Evolutionary conservation across 2,888 invertebrate species (phyloP).

Genomic region (Eumacrocentrus americanus): DNA sequence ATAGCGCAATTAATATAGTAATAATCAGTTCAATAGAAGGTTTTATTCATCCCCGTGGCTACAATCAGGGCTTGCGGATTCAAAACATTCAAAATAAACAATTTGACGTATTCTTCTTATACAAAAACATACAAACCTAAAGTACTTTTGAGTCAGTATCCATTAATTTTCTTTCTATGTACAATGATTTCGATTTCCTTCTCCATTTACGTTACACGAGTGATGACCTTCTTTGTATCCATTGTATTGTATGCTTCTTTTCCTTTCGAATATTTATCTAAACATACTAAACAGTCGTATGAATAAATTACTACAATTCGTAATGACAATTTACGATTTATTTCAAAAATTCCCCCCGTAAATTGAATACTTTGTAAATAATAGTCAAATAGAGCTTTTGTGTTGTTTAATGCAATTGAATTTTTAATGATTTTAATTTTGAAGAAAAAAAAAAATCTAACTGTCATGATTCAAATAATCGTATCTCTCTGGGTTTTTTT

Average conservation of each 20-base stretch:
- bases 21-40: not conserved
- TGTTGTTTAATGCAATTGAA: too few species aligned
- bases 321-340: slow-evolving; percentile 15
- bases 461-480: not conserved
- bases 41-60: not conserved
- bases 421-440: not conserved
- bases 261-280: not conserved
- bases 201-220: not conserved
- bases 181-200: not conserved
- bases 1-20: not conserved
- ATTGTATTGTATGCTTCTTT: too few species aligned
- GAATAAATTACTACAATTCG: slow-evolving; percentile 22
- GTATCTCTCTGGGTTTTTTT: not conserved
- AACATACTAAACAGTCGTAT: slow-evolving; percentile 15
- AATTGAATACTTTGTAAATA: too few species aligned
- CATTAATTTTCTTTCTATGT: not conserved
- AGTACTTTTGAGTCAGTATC: not conserved
- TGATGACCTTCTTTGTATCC: too few species aligned
- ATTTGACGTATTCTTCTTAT: not conserved
- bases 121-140: not conserved
- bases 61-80: not conserved
- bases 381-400: too few species aligned
- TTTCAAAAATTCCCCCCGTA: not conserved
- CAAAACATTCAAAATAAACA: not conserved
- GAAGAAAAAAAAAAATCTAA: not conserved